phyloP scores from a whole-genome alignment of 2,113 vertebrate genomes.

The Oncorhynchus keta region DNA sequence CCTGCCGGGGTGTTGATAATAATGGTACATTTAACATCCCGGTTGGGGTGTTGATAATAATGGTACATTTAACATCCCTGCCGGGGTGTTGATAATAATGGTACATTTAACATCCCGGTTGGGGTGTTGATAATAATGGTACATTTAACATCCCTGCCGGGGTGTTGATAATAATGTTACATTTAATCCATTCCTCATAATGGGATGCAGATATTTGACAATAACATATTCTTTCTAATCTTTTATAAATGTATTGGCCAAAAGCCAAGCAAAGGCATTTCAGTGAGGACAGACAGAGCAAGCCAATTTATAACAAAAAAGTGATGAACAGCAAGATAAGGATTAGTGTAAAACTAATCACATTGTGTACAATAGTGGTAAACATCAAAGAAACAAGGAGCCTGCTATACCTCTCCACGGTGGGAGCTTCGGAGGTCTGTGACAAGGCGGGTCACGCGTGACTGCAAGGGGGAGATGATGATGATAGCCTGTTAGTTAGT shows the following conservation, averaged over 20 bases:
- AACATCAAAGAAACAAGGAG: not conserved
- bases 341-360: not conserved
- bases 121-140: no score
- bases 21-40: not conserved
- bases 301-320: not conserved
- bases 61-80: not conserved
- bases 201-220: not conserved
- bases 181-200: not conserved
- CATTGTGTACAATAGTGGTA: not conserved
- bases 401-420: conserved; percentile 25
- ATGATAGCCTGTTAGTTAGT: conserved; percentile 69
- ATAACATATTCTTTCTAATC: not conserved
- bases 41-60: not conserved
- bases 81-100: not conserved
- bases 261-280: not conserved
- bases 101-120: not conserved
- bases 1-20: not conserved
- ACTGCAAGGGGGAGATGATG: conserved; percentile 39
- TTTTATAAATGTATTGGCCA: not conserved
- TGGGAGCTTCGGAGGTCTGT: conserved; percentile 30
- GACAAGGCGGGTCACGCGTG: conserved; percentile 53
- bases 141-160: no score
- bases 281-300: no score
- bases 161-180: not conserved
- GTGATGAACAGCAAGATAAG: not conserved